These are phyloP conservation scores for Venustaconcha ellipsiformis DNA, from an alignment of 1,140 invertebrate genomes.

Conservation along the genomic window DNA sequence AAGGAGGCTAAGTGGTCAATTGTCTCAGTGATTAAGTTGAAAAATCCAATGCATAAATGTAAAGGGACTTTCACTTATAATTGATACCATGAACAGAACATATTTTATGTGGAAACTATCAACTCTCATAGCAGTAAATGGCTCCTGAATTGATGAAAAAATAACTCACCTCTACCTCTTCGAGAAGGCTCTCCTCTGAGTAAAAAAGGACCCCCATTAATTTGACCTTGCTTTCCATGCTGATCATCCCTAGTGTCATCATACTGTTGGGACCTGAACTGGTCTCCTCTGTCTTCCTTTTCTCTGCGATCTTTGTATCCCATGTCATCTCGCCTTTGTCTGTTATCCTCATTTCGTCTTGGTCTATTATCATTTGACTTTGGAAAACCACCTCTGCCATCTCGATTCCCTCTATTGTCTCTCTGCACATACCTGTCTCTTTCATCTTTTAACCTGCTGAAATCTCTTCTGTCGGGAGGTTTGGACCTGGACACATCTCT, in stretches of 20 bases:
- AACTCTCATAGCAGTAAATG: too few relatives aligned
- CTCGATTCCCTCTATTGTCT: conserved; percentile 12
- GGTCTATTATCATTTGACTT: conserved; percentile 1
- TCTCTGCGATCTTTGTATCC: conserved; percentile 15
- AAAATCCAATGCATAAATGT: too few relatives aligned
- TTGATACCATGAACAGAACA: too few relatives aligned
- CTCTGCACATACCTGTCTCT: conserved; percentile 5
- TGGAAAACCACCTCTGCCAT: conserved; percentile 6
- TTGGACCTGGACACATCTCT: conserved; percentile 21
- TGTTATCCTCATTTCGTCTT: conserved; percentile 1
- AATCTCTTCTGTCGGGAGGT: conserved; percentile 4
- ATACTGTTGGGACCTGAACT: conserved; percentile 17
- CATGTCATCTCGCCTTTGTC: conserved; percentile 6
- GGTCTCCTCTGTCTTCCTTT: conserved; percentile 23
- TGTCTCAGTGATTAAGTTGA: too few relatives aligned
- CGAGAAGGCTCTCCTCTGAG: conserved; percentile 84
- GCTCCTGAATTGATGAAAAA: background rate
- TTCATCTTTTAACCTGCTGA: conserved; percentile 7
- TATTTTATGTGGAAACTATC: too few relatives aligned
- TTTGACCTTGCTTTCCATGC: conserved; percentile 19
- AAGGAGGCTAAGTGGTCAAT: too few relatives aligned
- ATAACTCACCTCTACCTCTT: conserved; percentile 55
- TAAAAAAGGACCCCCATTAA: conserved; percentile 70
- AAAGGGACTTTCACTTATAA: too few relatives aligned
- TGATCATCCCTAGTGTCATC: conserved; percentile 18